phyloP scores from a whole-genome alignment of 2,888 invertebrate species.

The Cistogaster globosa region DNA sequence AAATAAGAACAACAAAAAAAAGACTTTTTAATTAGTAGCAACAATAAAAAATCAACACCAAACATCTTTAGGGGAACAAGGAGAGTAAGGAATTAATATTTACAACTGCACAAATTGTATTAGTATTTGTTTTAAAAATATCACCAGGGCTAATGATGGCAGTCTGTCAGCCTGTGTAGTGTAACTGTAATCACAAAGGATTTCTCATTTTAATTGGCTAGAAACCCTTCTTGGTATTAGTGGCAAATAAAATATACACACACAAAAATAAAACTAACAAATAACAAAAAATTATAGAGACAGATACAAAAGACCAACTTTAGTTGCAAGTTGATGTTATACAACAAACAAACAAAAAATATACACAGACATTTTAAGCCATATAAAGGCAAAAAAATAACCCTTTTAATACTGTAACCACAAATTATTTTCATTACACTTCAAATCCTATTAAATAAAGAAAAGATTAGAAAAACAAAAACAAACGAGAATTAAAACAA shows the following conservation, averaged over 20 bases:
- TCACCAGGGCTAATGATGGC: conserved; percentile 11
- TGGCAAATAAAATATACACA: conserved; percentile 48
- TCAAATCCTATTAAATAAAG: conserved; percentile 64
- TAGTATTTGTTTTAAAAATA: conserved; percentile 14
- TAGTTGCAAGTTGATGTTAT: neutral
- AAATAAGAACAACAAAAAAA: neutral
- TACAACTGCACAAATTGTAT: conserved; percentile 25
- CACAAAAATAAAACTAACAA: neutral
- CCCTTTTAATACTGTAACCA: conserved; percentile 63
- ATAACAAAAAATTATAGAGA: conserved; percentile 1
- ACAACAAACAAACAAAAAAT: neutral
- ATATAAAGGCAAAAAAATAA: neutral
- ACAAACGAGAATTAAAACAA: conserved; percentile 21
- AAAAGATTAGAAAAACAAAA: conserved; percentile 1
- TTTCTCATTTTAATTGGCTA: conserved; percentile 73
- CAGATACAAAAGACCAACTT: conserved; percentile 14
- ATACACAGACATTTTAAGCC: neutral
- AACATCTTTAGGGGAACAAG: conserved; percentile 12
- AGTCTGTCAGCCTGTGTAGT: conserved; percentile 3
- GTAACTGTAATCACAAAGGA: conserved; percentile 69
- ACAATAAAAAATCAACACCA: conserved; percentile 44
- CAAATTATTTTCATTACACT: conserved; percentile 73
- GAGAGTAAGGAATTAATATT: conserved; percentile 25
- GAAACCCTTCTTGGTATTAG: conserved; percentile 64
- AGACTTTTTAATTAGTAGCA: conserved; percentile 66